Evolutionary conservation across 2,888 invertebrate genomes (phyloP), one percentile per base, ranked within the genome.

Genomic region (Agriotes lineatus): DNA sequence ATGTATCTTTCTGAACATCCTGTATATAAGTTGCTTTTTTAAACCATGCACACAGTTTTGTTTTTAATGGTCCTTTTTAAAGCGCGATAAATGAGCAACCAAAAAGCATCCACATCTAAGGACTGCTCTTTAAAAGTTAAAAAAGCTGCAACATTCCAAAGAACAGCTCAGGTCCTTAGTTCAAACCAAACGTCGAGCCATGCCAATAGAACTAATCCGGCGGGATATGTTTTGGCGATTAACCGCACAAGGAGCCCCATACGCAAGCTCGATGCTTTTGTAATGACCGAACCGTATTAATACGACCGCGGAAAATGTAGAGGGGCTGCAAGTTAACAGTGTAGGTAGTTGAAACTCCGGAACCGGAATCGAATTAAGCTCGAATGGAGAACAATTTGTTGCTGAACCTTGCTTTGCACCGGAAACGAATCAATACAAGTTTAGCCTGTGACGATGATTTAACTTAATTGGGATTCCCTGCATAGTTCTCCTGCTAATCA

Each of bases 361-460:
- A 75, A 77, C 71, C 76, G 75, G 77, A 79, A 79, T 78, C 75
- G 73, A 79, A 79, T 79, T 79, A 79, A 77, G 76, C 74, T 73
- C 77, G 78, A 78, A 79, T 77, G 71, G 78, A 77, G 77, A 76
- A 77, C 79, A 78, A 78, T 78, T 79, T 77, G 77, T 74, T 72
- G 75, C 74, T 71, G 74, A 74, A 75, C 71, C 73, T 73, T 72
- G 72, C 74, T 76, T 75, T 74, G 71, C 74, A 74, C 75, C 74
- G 76, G 73, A 75, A 71, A 63, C 69, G 75, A 78, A 79, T 79
- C 79, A 76, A 78, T 79, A 79, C 76, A 72, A 75, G 71, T 74
- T 73, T 73, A 73, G 76, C 75, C 72, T 70, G 71, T 72, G 75
- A 74, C 73, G 72, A 74, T 75, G 76, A 76, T 76, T 72, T 69